A percentile compares a stretch with the other conserved stretches of the same genome.
phyloP scores from a whole-genome alignment of 1,140 invertebrate genomes.

The Diuraphis noxia region DNA sequence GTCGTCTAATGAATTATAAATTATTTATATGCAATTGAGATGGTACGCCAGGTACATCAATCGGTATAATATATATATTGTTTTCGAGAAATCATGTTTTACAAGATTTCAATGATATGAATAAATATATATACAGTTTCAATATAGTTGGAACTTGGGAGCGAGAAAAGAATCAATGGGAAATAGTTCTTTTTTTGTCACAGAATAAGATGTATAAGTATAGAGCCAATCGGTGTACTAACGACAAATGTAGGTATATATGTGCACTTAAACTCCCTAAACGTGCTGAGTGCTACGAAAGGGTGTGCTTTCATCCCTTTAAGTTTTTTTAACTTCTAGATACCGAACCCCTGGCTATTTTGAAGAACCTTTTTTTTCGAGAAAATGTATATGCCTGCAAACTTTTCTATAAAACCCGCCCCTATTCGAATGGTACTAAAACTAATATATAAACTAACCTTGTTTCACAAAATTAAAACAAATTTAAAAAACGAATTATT shows the following conservation, averaged over 20 bases:
- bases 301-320: background rate
- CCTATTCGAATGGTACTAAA: background rate
- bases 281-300: background rate
- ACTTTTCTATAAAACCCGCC: background rate
- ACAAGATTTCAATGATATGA: background rate
- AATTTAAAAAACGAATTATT: background rate
- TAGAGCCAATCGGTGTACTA: slow-evolving; percentile 27
- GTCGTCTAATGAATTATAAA: slow-evolving; percentile 3
- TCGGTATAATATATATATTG: background rate
- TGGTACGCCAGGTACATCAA: too few species aligned
- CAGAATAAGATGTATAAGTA: background rate
- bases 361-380: background rate
- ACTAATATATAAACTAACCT: background rate
- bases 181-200: background rate
- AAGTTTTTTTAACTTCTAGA: slow-evolving; percentile 25
- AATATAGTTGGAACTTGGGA: background rate
- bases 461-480: background rate
- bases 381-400: background rate
- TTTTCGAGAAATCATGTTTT: background rate
- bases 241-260: background rate
- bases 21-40: background rate
- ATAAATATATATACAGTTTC: background rate
- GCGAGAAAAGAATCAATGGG: background rate
- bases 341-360: slow-evolving; percentile 18
- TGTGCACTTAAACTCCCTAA: background rate